These are phyloP conservation scores for Axea sp. DNA, from an alignment of 2,888 invertebrate genomes.

Conservation along the genomic window DNA sequence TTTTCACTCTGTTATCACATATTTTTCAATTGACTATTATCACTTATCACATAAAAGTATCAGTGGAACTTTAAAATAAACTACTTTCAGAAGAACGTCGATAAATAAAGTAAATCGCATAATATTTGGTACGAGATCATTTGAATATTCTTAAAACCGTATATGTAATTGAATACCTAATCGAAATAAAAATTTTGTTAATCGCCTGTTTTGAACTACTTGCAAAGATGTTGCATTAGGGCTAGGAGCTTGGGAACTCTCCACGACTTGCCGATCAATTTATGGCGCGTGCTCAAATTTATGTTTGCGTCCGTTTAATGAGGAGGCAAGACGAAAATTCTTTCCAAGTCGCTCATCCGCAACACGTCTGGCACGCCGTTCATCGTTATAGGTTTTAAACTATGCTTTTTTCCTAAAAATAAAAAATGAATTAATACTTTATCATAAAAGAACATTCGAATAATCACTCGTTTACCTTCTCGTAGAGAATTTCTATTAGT, in stretches of 20 bases:
- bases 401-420: constrained; percentile 61
- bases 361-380: constrained; percentile 77
- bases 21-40: too few relatives aligned
- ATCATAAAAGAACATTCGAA: too few relatives aligned
- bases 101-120: too few relatives aligned
- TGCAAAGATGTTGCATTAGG: constrained; percentile 76
- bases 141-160: too few relatives aligned
- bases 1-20: too few relatives aligned
- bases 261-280: constrained; percentile 81
- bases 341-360: constrained; percentile 82
- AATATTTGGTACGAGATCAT: too few relatives aligned
- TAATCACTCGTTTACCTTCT: constrained; percentile 12
- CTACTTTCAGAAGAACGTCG: too few relatives aligned
- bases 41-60: too few relatives aligned
- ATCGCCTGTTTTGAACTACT: constrained; percentile 36
- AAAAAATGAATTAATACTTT: too few relatives aligned
- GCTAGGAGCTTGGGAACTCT: constrained; percentile 81
- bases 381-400: constrained; percentile 72
- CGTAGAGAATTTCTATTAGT: constrained; percentile 26
- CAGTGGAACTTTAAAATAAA: too few relatives aligned
- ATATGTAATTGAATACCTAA: too few relatives aligned
- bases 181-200: too few relatives aligned
- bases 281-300: constrained; percentile 77
- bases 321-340: constrained; percentile 81
- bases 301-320: constrained; percentile 82